Evolutionary conservation across 2,113 vertebrate genomes (phyloP), one percentile per base, ranked within the genome.

Genomic region (Dendropsophus ebraccatus): DNA sequence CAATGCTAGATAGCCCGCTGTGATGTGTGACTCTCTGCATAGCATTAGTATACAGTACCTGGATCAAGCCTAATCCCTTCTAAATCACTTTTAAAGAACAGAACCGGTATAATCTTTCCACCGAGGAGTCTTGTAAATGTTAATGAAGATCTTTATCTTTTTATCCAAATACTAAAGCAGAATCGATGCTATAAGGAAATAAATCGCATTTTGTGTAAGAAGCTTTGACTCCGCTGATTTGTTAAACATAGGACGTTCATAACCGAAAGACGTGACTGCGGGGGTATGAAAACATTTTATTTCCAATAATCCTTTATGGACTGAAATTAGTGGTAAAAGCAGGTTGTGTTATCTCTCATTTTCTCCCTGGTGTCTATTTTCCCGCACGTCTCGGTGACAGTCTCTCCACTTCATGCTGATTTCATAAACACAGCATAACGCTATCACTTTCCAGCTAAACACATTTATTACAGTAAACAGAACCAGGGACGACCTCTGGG

Each of bases 111-210:
- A 80, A 80, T 80, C 35, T 28, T 80, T 37, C 77, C 54, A 17
- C 19, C 16, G 12, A 62, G 54, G 62, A 80, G 77, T 60, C 50
- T 62, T 60, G 54, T 60, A 80, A 80, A 80, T 80, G 77, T 60
- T 80, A 80, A 80, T 80, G 54, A 80, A 23, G 37, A 80, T 80
- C 77, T 80, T 80, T 80, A 80, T 80, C 54, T 60, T 41, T 41
- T 41, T 41, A 41, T 41, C 41, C 41, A 41, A 60, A 62, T 62
- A 58, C 77, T 80, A 41, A 45, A 80, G 54, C 35, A 60, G 35
- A 52, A 78, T 80, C 77, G 25, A 35, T 58, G 76, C 52, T 58
- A 35, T 35, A 41, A 79, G 76, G 56, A 60, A 41, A 58, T 60
- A 62, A 80, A 80, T 80, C 35, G 45, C 35, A 62, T 80, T 60